Percentiles rank a stretch among this genome's conserved stretches.
Conservation (phyloP, 1,140 invertebrate genomes). For the Lanistes nyassanus region DNA sequence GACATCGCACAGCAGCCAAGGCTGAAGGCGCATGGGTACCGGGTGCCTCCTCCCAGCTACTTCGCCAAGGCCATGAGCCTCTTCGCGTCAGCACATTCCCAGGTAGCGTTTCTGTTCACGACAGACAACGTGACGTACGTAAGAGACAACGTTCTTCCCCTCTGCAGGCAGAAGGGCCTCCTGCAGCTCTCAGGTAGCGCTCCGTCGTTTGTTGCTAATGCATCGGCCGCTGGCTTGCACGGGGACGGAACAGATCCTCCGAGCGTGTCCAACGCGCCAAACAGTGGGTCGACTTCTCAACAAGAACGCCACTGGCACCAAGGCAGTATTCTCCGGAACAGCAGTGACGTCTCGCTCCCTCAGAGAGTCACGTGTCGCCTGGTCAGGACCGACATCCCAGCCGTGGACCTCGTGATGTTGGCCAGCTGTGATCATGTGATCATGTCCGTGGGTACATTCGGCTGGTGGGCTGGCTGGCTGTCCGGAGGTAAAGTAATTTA, state of each 20-base stretch:
- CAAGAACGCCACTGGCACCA: no score
- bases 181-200: no score
- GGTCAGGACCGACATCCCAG: constrained; percentile 25
- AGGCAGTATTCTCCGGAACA: no score
- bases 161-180: no score
- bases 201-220: no score
- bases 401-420: constrained; percentile 57
- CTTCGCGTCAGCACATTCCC: constrained; percentile 23
- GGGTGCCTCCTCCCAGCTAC: constrained; percentile 21
- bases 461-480: constrained; percentile 60
- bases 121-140: constrained; percentile 46
- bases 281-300: no score
- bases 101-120: constrained; percentile 39
- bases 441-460: constrained; percentile 53
- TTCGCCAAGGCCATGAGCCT: constrained; percentile 30
- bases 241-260: no score
- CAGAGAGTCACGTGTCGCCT: constrained; percentile 24
- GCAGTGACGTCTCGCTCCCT: background rate
- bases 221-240: no score
- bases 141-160: constrained; percentile 13
- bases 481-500: constrained; percentile 54
- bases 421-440: constrained; percentile 56
- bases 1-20: constrained; percentile 6
- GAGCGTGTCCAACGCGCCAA: no score
- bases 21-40: constrained; percentile 5